Percentiles rank a stretch among this genome's conserved stretches.
These are phyloP conservation scores for Drosophila hamatofila DNA, from an alignment of 2,888 invertebrate species.

Conservation along the genomic window DNA sequence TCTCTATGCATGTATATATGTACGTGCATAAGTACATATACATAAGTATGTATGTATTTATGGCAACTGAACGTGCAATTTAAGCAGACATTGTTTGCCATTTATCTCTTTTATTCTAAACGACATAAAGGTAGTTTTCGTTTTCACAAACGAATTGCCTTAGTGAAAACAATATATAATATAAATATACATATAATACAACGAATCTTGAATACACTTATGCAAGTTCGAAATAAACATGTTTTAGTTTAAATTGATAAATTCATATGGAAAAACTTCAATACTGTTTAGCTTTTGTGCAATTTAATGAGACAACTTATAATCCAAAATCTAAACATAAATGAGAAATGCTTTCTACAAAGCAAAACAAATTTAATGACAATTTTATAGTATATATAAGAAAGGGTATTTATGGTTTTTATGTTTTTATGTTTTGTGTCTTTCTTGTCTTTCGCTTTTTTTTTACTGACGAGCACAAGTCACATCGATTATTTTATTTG, in stretches of 20 bases:
- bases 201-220: conserved; percentile 8
- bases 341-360: background rate
- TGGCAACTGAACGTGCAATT: conserved; percentile 48
- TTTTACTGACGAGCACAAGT: conserved; percentile 33
- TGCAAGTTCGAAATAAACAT: background rate
- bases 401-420: too few relatives aligned
- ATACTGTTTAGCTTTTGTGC: background rate
- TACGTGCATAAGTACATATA: too few relatives aligned
- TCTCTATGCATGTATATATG: background rate
- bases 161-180: conserved; percentile 25
- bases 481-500: conserved; percentile 37
- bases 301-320: background rate
- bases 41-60: background rate
- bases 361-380: background rate
- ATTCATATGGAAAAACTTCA: too few relatives aligned
- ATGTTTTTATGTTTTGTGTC: conserved; percentile 22
- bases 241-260: background rate
- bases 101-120: conserved; percentile 40
- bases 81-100: conserved; percentile 20
- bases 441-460: conserved; percentile 31
- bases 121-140: conserved; percentile 20
- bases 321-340: too few relatives aligned
- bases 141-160: conserved; percentile 9
- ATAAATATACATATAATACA: background rate
- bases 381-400: background rate